A percentile compares a stretch with the other conserved stretches of the same genome.
Evolutionary conservation across 2,888 invertebrate species (phyloP).

Genomic region (Drosophila siamana): DNA sequence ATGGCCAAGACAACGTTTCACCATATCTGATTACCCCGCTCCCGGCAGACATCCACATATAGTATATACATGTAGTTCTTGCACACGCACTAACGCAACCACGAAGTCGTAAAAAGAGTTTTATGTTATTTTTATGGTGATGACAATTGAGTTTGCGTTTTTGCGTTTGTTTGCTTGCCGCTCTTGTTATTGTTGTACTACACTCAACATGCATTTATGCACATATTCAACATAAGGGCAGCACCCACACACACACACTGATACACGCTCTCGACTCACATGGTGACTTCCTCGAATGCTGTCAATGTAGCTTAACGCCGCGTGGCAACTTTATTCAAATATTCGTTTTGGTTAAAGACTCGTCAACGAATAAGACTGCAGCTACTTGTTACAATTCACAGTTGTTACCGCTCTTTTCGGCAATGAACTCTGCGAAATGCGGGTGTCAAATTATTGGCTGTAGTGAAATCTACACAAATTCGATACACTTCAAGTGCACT

Average conservation of each 20-base stretch:
- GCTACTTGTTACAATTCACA: constrained; percentile 18
- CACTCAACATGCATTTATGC: constrained; percentile 72
- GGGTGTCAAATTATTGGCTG: constrained; percentile 77
- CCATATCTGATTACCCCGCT: background rate
- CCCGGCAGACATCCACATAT: background rate
- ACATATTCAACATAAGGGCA: constrained; percentile 32
- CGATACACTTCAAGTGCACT: constrained; percentile 77
- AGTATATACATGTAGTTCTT: background rate
- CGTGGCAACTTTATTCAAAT: constrained; percentile 54
- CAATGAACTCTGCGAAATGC: constrained; percentile 37
- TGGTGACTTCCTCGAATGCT: constrained; percentile 37
- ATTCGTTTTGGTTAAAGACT: constrained; percentile 44
- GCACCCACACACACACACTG: background rate
- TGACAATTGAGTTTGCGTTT: constrained; percentile 77
- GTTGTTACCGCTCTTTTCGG: constrained; percentile 21
- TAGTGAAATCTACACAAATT: constrained; percentile 72
- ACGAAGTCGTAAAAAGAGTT: constrained; percentile 79
- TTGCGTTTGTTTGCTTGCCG: constrained; percentile 58
- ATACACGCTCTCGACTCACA: constrained; percentile 33
- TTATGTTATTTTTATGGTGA: constrained; percentile 81
- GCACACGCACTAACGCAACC: constrained; percentile 59
- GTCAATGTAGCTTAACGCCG: constrained; percentile 21
- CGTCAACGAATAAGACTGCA: constrained; percentile 16
- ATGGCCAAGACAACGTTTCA: constrained; percentile 6
- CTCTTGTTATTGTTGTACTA: constrained; percentile 61